Evolutionary conservation across 2,888 invertebrate genomes (phyloP), one percentile per base, ranked within the genome.

Genomic region (Latrodectus elegans): DNA sequence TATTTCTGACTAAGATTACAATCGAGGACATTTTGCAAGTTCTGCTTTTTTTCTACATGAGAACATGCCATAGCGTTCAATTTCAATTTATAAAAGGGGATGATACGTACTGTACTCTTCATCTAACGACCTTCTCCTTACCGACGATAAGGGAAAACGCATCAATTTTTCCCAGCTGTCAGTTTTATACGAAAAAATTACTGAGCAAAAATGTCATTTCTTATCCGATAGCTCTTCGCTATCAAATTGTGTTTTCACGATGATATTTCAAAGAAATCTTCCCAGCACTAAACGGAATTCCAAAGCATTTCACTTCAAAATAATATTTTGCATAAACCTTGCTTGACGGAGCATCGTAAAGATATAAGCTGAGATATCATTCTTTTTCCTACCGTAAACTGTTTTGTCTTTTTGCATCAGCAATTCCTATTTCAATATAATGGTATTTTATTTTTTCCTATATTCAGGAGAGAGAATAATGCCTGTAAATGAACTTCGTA

Each of bases 91-190:
- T 73, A 81, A 67, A 17, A 51, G 65, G 55, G 65, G 64, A 73
- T 38, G 38, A 38, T 38, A 38, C 6, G 38, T 38, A 38, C 38
- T 38, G 4, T 38, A 38, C 38, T 65, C 52, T 65, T 52, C 73
- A 81, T 81, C 74, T 73, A 67, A 67, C 26, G 73, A 65, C 15
- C 71, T 26, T n/a, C 78, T 53, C 26, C 51, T 52, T 74, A n/a
- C 17, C 51, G 49, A 52, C 53, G 38, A 38, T 49, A 51, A 81
- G 67, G 67, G 17, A 81, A 60, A 81, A 81, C 72, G 49, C 55
- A 81, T 81, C 73, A 38, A 73, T 81, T 81, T 81, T 81, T 74
- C 81, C 15, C 55, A 12, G 70, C 73, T 81, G 73, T 81, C 81
- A 72, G 52, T 81, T 81, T 52, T 60, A 73, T 65, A 17, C 49